These are phyloP conservation scores for Chironex yamaguchii DNA, from an alignment of 30 jellyfish, hydroid and myxozoan genomes.

Conservation along the genomic window DNA sequence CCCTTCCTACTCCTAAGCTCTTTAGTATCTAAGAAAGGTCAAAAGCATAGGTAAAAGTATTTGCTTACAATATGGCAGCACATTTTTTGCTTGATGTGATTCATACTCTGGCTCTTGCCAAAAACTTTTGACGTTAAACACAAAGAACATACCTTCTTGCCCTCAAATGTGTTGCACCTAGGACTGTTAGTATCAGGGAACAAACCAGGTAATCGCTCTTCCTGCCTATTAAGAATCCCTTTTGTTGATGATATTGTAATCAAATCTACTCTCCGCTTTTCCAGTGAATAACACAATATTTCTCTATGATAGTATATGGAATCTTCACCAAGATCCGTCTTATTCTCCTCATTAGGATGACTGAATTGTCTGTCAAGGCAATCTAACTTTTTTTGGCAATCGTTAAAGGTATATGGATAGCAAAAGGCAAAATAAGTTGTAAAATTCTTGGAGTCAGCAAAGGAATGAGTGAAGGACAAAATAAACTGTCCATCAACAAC, in stretches of 20 bases:
- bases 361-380: conserved; percentile 14
- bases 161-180: conserved; percentile 52
- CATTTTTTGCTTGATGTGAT: no score
- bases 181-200: conserved; percentile 61
- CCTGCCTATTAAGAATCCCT: conserved; percentile 61
- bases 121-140: not conserved
- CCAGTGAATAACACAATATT: conserved; percentile 73
- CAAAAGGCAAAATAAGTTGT: conserved; percentile 90
- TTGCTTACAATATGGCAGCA: no score
- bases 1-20: no score
- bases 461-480: conserved; percentile 69
- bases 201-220: conserved; percentile 49
- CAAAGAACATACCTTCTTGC: conserved; percentile 69
- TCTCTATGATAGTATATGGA: conserved; percentile 92
- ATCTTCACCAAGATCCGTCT: not conserved
- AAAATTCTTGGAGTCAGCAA: conserved; percentile 60
- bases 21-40: no score
- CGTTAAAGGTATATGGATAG: conserved; percentile 79
- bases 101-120: no score
- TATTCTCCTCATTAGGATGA: not conserved
- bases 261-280: conserved; percentile 80
- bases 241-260: conserved; percentile 71
- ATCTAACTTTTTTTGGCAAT: conserved; percentile 70
- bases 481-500: conserved; percentile 78
- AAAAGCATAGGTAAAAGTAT: no score